These are phyloP conservation scores for Vanessa atalanta DNA, from an alignment of 1,140 invertebrate genomes.

Conservation along the genomic window DNA sequence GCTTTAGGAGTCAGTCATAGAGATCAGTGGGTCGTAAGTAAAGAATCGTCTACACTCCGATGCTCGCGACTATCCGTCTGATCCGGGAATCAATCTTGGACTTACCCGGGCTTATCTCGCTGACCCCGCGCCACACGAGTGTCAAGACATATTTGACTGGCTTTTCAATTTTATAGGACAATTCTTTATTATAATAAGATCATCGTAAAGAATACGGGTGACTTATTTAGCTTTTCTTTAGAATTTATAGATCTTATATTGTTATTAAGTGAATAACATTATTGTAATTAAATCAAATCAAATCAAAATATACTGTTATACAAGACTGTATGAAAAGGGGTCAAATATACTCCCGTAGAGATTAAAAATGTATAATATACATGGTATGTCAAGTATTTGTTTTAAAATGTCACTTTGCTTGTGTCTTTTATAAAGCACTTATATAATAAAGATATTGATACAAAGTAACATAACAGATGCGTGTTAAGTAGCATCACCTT, in stretches of 20 bases:
- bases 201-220: not conserved
- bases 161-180: conserved; percentile 55
- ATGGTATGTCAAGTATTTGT: too few relatives aligned
- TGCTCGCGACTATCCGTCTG: conserved; percentile 60
- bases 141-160: conserved; percentile 65
- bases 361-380: too few relatives aligned
- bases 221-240: conserved; percentile 5
- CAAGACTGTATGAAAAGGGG: too few relatives aligned
- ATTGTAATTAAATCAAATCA: not conserved
- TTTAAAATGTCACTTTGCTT: too few relatives aligned
- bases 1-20: conserved; percentile 64
- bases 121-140: conserved; percentile 65
- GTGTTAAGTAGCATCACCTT: too few relatives aligned
- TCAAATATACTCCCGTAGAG: too few relatives aligned
- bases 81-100: conserved; percentile 77
- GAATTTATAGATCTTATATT: not conserved
- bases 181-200: conserved; percentile 24
- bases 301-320: too few relatives aligned
- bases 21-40: conserved; percentile 68
- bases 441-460: too few relatives aligned
- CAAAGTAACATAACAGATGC: too few relatives aligned
- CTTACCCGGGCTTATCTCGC: conserved; percentile 70
- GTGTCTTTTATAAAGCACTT: too few relatives aligned
- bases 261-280: not conserved
- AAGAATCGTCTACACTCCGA: conserved; percentile 70